These are phyloP conservation scores for Cryptus armator DNA, from an alignment of 2,888 invertebrate species.

Conservation along the genomic window DNA sequence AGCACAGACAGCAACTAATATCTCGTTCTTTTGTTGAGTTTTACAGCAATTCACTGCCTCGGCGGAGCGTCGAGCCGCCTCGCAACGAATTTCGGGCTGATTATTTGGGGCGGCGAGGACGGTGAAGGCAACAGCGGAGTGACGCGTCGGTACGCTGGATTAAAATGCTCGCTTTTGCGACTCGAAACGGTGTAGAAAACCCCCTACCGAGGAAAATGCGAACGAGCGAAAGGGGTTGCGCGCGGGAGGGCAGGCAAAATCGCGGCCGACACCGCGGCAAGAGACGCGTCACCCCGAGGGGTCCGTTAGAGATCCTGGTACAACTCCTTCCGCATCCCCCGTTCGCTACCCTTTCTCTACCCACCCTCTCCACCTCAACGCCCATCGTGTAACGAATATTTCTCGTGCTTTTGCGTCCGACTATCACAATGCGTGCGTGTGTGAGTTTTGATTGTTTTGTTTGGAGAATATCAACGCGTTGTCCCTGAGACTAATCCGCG, in stretches of 20 bases:
- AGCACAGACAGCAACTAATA: constrained; percentile 79
- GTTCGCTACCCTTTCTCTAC: constrained; percentile 17
- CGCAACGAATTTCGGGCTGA: constrained; percentile 84
- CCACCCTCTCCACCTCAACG: constrained; percentile 51
- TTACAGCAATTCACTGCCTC: constrained; percentile 80
- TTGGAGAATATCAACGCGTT: constrained; percentile 38
- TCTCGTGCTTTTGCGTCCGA: constrained; percentile 30
- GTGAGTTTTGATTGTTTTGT: constrained; percentile 60
- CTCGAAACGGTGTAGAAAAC: constrained; percentile 58
- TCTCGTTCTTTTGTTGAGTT: constrained; percentile 84
- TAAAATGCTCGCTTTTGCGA: constrained; percentile 82
- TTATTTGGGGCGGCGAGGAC: constrained; percentile 81
- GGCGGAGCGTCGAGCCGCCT: constrained; percentile 63
- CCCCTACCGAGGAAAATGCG: constrained; percentile 31
- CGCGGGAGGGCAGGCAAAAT: constrained; percentile 67
- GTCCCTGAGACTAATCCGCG: constrained; percentile 43
- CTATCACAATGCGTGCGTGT: constrained; percentile 59
- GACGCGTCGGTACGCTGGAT: constrained; percentile 81
- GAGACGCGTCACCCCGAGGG: constrained; percentile 71
- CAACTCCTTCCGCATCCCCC: constrained; percentile 60
- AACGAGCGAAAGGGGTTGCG: constrained; percentile 59
- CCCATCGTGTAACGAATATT: constrained; percentile 47
- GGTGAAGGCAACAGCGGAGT: constrained; percentile 71
- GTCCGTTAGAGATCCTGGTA: constrained; percentile 59
- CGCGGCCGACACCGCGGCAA: constrained; percentile 59